Evolutionary conservation across 2,113 vertebrate species (phyloP), one percentile per base, ranked within the genome.

Genomic region (Budorcas taxicolor): DNA sequence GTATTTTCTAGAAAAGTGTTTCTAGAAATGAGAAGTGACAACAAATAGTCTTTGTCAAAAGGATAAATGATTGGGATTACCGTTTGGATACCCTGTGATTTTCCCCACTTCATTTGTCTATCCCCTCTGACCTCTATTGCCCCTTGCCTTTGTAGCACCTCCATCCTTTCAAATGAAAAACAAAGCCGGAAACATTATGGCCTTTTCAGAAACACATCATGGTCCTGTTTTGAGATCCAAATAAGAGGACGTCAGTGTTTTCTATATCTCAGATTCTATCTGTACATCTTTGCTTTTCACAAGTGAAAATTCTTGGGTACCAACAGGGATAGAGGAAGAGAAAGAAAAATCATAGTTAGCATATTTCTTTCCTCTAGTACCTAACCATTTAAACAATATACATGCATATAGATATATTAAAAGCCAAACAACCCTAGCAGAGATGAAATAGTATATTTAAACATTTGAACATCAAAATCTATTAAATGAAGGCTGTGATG

Each of bases 391-490:
- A 85, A 93, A 95, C 36, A 92, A 47, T 83, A 67, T 87, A 33
- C 85, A 36, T 85, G 6, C 27, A 36, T 64, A n/a, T 76, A 8
- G 40, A 13, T 16, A 57, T 82, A 36, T 81, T 31, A 78, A 78
- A 78, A 91, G 53, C 43, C 25, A 92, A 96, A 95, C 81, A 87
- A 0, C 0, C 58, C 47, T 90, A 96, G 57, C 14, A 94, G 62
- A 97, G 84, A 92, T 95, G 43, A 96, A 96, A n/a, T 91, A 74
- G 43, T 97, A 84, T 97, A 97, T 98, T 95, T 96, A 98, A 97
- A 97, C 31, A 81, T 91, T 89, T 97, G 85, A 98, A 81, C 17
- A 88, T 71, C 95, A 84, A 98, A 97, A 97, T 97, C 60, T 98
- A 89, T 91, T 98, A 97, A 98, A 87, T 57, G 94, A 98, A 98